These are phyloP conservation scores for Sinocyclocheilus anophthalmus DNA, from an alignment of 2,113 vertebrate species.

Conservation along the genomic window DNA sequence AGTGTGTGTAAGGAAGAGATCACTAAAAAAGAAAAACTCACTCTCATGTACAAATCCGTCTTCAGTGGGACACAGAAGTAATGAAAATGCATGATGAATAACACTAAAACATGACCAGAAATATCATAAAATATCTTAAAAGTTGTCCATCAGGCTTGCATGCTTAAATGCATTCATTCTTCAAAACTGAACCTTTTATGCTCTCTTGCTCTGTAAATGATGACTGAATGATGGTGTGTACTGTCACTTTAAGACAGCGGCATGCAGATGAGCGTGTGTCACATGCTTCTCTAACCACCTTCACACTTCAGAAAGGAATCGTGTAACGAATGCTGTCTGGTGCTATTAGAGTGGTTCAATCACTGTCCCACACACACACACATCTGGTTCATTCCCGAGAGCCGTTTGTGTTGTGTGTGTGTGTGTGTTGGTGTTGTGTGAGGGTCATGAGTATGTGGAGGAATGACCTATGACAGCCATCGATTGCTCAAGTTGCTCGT, in stretches of 20 bases:
- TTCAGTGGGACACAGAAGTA: no score
- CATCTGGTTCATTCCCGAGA: no score
- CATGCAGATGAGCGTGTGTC: not conserved
- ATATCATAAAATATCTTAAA: not conserved
- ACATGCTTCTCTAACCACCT: not conserved
- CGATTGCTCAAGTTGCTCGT: slow-evolving; percentile 9
- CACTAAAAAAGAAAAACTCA: not conserved
- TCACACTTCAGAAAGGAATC: slow-evolving; percentile 5
- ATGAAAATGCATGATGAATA: not conserved
- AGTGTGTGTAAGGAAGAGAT: not conserved
- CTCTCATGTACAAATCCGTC: not conserved
- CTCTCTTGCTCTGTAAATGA: not conserved
- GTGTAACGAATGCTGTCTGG: slow-evolving; percentile 8
- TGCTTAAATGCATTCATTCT: not conserved
- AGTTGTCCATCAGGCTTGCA: not conserved
- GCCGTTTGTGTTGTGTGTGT: not conserved
- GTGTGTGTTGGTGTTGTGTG: no score
- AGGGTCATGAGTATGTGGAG: slow-evolving; percentile 15
- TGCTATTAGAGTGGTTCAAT: slow-evolving; percentile 24
- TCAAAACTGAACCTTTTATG: not conserved
- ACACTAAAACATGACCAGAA: not conserved
- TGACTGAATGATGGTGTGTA: not conserved
- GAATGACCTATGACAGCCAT: not conserved
- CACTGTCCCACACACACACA: slow-evolving; percentile 22
- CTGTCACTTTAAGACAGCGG: not conserved